phyloP scores from a whole-genome alignment of 2,888 invertebrate species.

The Cryptophagus acutangulus region DNA sequence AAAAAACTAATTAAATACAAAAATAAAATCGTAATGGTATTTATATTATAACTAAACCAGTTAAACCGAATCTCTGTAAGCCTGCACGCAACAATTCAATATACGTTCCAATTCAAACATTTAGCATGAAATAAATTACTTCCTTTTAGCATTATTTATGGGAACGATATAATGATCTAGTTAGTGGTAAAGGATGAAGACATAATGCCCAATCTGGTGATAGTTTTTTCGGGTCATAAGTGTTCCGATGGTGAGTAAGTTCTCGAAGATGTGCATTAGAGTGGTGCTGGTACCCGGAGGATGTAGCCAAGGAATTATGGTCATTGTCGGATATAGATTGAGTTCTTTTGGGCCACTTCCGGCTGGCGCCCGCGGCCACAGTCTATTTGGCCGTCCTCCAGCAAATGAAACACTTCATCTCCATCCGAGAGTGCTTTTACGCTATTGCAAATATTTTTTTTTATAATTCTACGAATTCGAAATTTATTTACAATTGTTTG shows the following conservation, averaged over 20 bases:
- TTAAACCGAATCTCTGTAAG: too few species aligned
- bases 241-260: not conserved
- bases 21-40: too few species aligned
- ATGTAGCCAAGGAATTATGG: conserved; percentile 8
- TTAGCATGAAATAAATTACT: conserved; percentile 5
- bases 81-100: conserved; percentile 5
- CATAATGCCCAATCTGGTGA: conserved; percentile 7
- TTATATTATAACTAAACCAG: too few species aligned
- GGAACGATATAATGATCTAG: not conserved
- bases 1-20: too few species aligned
- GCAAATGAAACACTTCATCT: not conserved
- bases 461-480: too few species aligned
- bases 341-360: conserved; percentile 6
- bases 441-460: conserved; percentile 7
- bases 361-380: not conserved
- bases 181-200: conserved; percentile 4
- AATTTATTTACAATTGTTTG: too few species aligned
- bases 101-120: conserved; percentile 2
- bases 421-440: too few species aligned
- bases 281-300: conserved; percentile 10
- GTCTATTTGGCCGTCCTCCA: conserved; percentile 3
- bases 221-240: conserved; percentile 1
- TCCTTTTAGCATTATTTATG: conserved; percentile 3
- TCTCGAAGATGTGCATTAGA: conserved; percentile 4
- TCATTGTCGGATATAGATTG: conserved; percentile 7